phyloP scores from a whole-genome alignment of 2,888 invertebrate genomes.

The Limnephilus lunatus region DNA sequence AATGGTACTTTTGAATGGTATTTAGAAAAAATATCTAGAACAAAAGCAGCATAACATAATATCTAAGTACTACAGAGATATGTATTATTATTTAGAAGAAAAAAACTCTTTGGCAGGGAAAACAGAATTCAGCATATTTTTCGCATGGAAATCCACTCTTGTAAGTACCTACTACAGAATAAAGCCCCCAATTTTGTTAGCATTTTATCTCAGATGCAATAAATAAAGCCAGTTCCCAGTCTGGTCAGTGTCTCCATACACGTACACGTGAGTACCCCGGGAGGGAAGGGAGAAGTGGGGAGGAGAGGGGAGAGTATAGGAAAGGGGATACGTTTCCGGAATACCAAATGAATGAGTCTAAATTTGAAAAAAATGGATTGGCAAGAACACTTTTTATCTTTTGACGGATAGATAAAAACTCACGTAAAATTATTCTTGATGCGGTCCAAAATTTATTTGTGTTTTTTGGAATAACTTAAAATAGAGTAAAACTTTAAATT shows the following conservation, averaged over 20 bases:
- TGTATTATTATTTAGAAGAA: neutral
- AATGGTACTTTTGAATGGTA: no score
- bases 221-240: constrained; percentile 21
- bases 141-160: neutral
- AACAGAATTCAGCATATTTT: neutral
- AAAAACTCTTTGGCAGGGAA: neutral
- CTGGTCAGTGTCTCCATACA: constrained; percentile 27
- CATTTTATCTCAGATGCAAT: constrained; percentile 48
- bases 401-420: neutral
- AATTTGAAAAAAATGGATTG: constrained; percentile 10
- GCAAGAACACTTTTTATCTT: constrained; percentile 2
- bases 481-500: no score
- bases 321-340: neutral
- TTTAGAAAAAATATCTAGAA: no score
- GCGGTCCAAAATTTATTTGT: neutral
- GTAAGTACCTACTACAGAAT: neutral
- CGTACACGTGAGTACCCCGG: constrained; percentile 13
- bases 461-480: no score
- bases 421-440: neutral
- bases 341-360: constrained; percentile 30
- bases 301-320: neutral
- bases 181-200: neutral
- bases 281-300: neutral
- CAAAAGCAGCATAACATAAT: no score
- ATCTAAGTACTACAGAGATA: no score